Evolutionary conservation across 1,140 invertebrate species (phyloP).

Genomic region (Coelopa frigida): DNA sequence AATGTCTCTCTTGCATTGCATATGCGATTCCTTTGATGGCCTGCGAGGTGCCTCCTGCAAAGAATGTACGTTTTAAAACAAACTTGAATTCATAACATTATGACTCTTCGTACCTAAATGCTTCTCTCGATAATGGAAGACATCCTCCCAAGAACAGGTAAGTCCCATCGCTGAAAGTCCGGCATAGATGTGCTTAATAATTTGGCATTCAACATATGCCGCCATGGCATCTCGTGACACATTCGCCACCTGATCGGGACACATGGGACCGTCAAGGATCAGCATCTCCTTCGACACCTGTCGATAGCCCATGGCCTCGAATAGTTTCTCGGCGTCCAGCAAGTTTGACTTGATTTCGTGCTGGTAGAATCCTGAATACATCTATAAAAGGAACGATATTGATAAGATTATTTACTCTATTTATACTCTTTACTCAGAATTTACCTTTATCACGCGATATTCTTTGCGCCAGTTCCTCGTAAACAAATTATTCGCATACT

Average conservation of each 20-base stretch:
- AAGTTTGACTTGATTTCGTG: constrained; percentile 76
- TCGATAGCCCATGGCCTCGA: constrained; percentile 76
- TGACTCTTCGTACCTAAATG: constrained; percentile 50
- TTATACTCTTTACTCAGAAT: background rate
- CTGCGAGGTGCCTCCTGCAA: constrained; percentile 22
- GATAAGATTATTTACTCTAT: background rate
- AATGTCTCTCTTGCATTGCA: constrained; percentile 23
- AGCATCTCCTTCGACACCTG: constrained; percentile 46
- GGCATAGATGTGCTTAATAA: constrained; percentile 53
- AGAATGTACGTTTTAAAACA: background rate
- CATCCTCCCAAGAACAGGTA: constrained; percentile 56
- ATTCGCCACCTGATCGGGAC: constrained; percentile 69
- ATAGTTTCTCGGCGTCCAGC: constrained; percentile 63
- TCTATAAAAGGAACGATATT: constrained; percentile 48
- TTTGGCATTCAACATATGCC: constrained; percentile 83
- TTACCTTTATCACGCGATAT: constrained; percentile 68
- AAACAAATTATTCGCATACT: constrained; percentile 77
- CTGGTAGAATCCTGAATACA: constrained; percentile 78
- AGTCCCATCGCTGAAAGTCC: constrained; percentile 24
- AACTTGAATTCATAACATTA: background rate
- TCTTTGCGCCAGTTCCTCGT: constrained; percentile 84
- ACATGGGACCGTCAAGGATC: constrained; percentile 63
- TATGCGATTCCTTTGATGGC: constrained; percentile 32
- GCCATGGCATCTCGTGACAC: constrained; percentile 76
- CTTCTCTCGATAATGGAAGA: constrained; percentile 57